phyloP scores from a whole-genome alignment of 2,113 vertebrate genomes.

The Nesospiza acunhae region DNA sequence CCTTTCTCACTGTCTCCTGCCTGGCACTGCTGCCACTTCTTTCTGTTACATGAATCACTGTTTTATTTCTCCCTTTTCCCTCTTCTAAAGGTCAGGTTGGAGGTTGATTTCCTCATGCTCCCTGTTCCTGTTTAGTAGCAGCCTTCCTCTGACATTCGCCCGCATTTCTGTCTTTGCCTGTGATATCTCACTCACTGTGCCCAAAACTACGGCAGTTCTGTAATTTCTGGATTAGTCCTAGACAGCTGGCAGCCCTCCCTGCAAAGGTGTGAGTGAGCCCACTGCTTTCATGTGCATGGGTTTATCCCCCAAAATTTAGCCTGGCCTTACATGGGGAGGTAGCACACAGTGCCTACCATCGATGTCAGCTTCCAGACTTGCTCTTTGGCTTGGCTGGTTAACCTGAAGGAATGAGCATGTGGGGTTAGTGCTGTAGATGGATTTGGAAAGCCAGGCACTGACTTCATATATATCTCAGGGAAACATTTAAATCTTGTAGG shows the following conservation, averaged over 20 bases:
- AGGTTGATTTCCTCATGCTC: neutral
- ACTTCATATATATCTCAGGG: neutral
- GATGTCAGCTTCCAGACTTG: neutral
- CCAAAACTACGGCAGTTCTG: neutral
- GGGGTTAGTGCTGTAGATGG: neutral
- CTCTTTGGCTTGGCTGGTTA: neutral
- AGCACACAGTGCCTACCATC: neutral
- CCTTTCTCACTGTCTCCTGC: neutral
- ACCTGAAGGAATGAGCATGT: neutral
- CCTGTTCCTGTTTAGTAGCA: neutral
- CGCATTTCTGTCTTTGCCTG: neutral
- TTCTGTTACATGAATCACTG: neutral
- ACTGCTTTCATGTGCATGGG: neutral
- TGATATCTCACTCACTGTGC: neutral
- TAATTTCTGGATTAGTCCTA: neutral
- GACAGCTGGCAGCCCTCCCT: neutral
- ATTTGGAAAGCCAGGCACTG: neutral
- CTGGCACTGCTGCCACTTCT: neutral
- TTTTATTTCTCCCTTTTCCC: neutral
- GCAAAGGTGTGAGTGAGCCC: neutral
- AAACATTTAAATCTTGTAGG: neutral
- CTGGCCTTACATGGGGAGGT: neutral
- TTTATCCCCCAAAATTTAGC: neutral
- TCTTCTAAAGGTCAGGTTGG: neutral
- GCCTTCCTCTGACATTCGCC: neutral